Percentiles rank a stretch among this genome's conserved stretches.
Evolutionary conservation across 2,113 vertebrate species (phyloP).

Genomic region (Salminus brasiliensis): DNA sequence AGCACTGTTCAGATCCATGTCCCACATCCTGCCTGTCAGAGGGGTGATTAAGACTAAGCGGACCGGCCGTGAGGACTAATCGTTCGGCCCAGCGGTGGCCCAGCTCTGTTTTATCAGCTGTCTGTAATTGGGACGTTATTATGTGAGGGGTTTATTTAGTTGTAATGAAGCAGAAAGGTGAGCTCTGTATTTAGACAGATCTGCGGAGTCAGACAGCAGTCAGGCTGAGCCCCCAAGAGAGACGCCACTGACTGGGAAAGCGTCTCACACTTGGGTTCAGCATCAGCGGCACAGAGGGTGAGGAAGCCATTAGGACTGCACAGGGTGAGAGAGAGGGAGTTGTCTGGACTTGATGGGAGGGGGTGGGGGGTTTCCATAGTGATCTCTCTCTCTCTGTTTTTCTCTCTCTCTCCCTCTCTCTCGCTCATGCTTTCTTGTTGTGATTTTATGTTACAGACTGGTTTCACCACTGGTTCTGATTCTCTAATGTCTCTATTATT

Average conservation of each 20-base stretch:
- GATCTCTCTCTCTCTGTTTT: background rate
- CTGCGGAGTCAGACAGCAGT: slow-evolving; percentile 15
- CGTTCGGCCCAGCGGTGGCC: background rate
- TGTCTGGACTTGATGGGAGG: slow-evolving; percentile 40
- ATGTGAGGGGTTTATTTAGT: slow-evolving; percentile 52
- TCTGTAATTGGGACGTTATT: slow-evolving; percentile 55
- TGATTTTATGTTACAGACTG: no score
- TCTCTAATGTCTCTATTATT: no score
- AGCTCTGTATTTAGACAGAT: slow-evolving; percentile 45
- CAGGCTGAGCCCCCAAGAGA: slow-evolving; percentile 12
- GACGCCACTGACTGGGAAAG: slow-evolving; percentile 15
- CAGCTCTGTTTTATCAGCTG: slow-evolving; percentile 61
- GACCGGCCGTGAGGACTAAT: background rate
- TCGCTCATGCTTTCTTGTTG: no score
- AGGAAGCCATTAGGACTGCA: slow-evolving; percentile 32
- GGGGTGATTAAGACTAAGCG: slow-evolving; percentile 33
- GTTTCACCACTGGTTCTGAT: no score
- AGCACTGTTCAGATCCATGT: slow-evolving; percentile 12
- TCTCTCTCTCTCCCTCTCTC: background rate
- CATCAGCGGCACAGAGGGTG: background rate
- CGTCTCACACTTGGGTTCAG: slow-evolving; percentile 15
- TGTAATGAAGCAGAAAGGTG: slow-evolving; percentile 57
- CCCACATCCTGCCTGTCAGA: slow-evolving; percentile 51
- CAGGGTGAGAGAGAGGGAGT: slow-evolving; percentile 12
- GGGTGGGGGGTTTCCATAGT: slow-evolving; percentile 30